phyloP scores from a whole-genome alignment of 2,797 vertebrate genomes.

The Chelonia mydas region DNA sequence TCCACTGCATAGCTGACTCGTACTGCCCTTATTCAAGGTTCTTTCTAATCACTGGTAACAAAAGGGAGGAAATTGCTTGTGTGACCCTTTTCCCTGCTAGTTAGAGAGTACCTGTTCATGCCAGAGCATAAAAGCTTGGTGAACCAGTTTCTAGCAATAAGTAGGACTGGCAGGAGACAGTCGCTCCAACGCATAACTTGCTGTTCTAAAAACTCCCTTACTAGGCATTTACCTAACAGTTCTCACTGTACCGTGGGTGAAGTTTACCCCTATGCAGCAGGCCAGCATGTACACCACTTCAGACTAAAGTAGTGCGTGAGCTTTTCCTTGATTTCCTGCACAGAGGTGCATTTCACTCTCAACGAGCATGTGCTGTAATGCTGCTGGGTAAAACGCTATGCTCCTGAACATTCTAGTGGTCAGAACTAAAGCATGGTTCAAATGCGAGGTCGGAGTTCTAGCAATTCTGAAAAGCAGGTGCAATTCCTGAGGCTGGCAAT shows the following conservation, averaged over 20 bases:
- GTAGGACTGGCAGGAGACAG: not conserved
- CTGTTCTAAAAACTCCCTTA: not conserved
- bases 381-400: not conserved
- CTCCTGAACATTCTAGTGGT: not conserved
- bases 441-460: not conserved
- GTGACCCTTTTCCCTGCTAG: not conserved
- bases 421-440: not conserved
- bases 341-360: slow-evolving; percentile 5
- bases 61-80: accelerated
- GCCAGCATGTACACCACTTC: accelerated
- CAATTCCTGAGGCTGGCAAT: not conserved
- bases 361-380: slow-evolving; percentile 45
- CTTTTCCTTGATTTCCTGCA: not conserved
- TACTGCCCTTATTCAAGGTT: not conserved
- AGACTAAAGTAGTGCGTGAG: accelerated
- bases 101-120: not conserved
- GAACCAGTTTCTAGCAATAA: not conserved
- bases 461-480: not conserved
- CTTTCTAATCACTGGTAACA: not conserved
- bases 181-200: not conserved
- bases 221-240: not conserved
- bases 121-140: not conserved
- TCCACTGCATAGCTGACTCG: accelerated
- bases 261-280: not conserved
- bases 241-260: not conserved